These are phyloP conservation scores for Erethizon dorsatum DNA, from an alignment of 2,797 vertebrate genomes.

Conservation along the genomic window DNA sequence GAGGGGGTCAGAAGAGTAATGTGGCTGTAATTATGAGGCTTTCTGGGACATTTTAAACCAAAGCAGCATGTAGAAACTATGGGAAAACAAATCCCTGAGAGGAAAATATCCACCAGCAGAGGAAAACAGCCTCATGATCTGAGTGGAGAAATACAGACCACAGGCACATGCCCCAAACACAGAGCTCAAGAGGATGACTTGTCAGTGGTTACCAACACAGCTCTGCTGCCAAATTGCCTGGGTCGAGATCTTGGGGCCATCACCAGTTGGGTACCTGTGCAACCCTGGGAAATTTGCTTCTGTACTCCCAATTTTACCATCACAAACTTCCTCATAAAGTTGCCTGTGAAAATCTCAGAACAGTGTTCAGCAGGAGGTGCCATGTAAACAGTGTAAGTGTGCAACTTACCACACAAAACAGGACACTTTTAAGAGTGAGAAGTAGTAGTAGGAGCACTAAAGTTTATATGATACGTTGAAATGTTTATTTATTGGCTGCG, in stretches of 20 bases:
- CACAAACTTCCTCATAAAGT: neutral
- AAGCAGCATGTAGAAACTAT: slow-evolving; percentile 34
- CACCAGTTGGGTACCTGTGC: neutral
- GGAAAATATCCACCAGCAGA: slow-evolving; percentile 23
- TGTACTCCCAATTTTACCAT: neutral
- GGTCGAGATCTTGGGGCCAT: neutral
- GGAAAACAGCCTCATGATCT: neutral
- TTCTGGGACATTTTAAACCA: slow-evolving; percentile 66
- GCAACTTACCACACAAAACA: neutral
- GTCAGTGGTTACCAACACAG: neutral
- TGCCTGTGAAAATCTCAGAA: neutral
- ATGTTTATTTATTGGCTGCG: slow-evolving; percentile 9
- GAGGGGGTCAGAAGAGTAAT: neutral
- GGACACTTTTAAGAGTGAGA: neutral
- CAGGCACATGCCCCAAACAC: neutral
- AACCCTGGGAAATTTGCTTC: neutral
- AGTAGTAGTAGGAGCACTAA: neutral
- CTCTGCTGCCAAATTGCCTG: neutral
- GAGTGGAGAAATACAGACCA: neutral
- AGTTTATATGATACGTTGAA: neutral
- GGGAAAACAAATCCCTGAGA: slow-evolving; percentile 45
- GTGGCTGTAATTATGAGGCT: slow-evolving; percentile 42
- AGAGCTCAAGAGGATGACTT: neutral
- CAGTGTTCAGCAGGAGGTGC: neutral
- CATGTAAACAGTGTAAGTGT: neutral